These are phyloP conservation scores for Gyps fulvus DNA, from an alignment of 2,113 vertebrate species.

Conservation along the genomic window DNA sequence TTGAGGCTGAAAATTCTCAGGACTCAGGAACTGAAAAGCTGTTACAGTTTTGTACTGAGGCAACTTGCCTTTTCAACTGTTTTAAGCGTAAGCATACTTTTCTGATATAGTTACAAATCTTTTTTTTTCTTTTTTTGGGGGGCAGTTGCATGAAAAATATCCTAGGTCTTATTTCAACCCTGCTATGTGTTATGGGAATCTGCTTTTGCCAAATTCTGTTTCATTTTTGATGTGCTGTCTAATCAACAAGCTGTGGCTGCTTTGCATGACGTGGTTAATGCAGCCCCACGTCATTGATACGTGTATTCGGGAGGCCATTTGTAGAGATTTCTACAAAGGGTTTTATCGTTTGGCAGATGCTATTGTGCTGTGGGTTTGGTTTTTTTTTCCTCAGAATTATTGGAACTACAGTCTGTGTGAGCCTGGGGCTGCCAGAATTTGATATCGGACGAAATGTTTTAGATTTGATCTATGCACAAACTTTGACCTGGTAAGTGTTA, in stretches of 20 bases:
- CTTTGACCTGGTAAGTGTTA: conserved; percentile 85
- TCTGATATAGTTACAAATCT: not conserved
- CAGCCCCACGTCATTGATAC: not conserved
- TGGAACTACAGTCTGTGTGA: conserved; percentile 72
- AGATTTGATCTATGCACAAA: conserved; percentile 92
- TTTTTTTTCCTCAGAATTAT: conserved; percentile 75
- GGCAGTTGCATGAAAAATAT: not conserved
- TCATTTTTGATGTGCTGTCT: not conserved
- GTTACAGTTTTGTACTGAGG: not conserved
- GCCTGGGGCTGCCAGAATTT: conserved; percentile 85
- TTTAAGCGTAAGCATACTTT: not conserved
- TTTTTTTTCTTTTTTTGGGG: no score
- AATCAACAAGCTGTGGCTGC: not conserved
- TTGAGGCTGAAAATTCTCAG: not conserved
- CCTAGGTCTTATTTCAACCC: not conserved
- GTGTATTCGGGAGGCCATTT: not conserved
- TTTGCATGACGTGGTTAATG: not conserved
- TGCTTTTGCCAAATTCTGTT: not conserved
- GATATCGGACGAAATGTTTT: conserved; percentile 92
- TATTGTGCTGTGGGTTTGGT: not conserved
- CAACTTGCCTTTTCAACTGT: not conserved
- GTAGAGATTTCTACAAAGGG: not conserved
- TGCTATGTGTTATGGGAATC: not conserved
- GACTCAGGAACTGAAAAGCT: not conserved
- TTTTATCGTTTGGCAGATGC: not conserved